These are phyloP conservation scores for Euthynnus affinis DNA, from an alignment of 2,797 vertebrate genomes.

Conservation along the genomic window DNA sequence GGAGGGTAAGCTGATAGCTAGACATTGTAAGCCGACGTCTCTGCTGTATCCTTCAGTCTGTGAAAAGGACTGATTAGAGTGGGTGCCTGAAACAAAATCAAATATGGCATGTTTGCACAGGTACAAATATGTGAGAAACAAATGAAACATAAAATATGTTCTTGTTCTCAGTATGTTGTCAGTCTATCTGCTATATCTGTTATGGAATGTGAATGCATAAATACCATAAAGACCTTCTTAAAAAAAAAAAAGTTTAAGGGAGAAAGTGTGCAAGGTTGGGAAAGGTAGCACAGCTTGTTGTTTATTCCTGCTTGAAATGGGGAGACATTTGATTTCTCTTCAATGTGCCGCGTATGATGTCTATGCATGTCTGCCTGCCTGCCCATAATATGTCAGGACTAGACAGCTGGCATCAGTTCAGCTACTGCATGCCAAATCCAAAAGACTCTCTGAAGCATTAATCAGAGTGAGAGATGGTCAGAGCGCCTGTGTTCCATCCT, in stretches of 20 bases:
- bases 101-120: conserved; percentile 20
- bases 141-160: not conserved
- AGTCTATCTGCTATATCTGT: not conserved
- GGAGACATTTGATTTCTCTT: conserved; percentile 50
- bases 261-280: not conserved
- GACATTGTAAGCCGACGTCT: conserved; percentile 11
- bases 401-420: conserved; percentile 68
- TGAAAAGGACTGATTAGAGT: conserved; percentile 11
- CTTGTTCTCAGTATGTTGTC: not conserved
- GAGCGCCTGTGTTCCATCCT: conserved; percentile 52
- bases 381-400: conserved; percentile 68
- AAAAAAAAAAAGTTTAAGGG: not conserved
- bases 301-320: conserved; percentile 45
- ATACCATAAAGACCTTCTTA: not conserved
- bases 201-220: conserved; percentile 1
- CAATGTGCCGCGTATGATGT: conserved; percentile 48
- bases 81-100: conserved; percentile 19
- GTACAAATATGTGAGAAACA: conserved; percentile 2
- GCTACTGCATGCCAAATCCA: conserved; percentile 65
- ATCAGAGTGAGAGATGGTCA: conserved; percentile 65
- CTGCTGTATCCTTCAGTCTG: conserved; percentile 17
- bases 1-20: conserved; percentile 48
- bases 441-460: conserved; percentile 66
- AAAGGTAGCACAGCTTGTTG: conserved; percentile 23
- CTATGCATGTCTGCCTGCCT: conserved; percentile 57